Evolutionary conservation across 1,140 invertebrate species (phyloP).

Genomic region (Diprion similis): DNA sequence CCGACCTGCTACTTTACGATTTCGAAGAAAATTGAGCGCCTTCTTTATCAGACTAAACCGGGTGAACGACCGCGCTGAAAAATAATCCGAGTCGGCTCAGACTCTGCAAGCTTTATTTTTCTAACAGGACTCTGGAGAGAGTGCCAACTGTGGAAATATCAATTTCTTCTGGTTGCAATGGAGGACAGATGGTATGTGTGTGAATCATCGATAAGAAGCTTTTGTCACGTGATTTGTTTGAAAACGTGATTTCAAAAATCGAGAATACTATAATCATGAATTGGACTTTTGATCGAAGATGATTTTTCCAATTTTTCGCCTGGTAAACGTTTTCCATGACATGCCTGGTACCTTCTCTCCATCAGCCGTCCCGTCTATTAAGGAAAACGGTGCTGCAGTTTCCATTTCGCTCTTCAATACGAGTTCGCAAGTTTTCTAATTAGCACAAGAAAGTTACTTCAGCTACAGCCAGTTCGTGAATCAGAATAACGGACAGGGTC

Average conservation of each 20-base stretch:
- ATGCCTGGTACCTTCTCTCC: not conserved
- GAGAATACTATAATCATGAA: no score
- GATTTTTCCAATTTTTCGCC: no score
- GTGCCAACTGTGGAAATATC: no score
- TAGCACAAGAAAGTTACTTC: not conserved
- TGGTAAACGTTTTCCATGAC: no score
- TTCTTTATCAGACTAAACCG: not conserved
- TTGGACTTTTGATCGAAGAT: no score
- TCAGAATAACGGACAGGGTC: not conserved
- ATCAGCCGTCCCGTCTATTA: not conserved
- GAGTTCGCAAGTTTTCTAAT: constrained; percentile 7
- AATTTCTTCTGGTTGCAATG: no score
- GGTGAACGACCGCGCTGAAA: not conserved
- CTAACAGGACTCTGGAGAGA: no score
- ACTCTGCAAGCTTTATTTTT: not conserved
- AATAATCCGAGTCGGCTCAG: not conserved
- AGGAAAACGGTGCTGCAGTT: not conserved
- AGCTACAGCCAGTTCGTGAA: not conserved
- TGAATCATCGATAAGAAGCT: no score
- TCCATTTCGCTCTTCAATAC: constrained; percentile 3
- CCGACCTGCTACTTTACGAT: not conserved
- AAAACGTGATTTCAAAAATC: no score
- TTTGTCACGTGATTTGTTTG: no score
- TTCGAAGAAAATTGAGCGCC: not conserved
- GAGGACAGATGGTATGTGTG: no score